Evolutionary conservation across 2,797 vertebrate species (phyloP).

Genomic region (Gymnoscopelus microlampas): DNA sequence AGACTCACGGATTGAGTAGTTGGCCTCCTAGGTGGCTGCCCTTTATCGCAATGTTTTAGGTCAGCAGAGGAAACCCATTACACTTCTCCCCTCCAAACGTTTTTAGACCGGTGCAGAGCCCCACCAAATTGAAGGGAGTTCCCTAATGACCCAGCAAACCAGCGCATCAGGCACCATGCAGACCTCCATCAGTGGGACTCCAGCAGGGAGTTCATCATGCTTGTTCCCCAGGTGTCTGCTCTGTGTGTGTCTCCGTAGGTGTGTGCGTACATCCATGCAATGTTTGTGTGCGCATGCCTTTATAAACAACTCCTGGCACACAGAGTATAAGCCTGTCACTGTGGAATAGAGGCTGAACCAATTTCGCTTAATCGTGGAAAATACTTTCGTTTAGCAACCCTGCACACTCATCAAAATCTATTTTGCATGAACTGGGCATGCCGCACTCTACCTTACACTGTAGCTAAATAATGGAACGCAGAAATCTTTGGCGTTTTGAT

Average conservation of each 20-base stretch:
- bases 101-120: conserved; percentile 25
- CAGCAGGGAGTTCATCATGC: background rate
- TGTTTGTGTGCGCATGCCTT: background rate
- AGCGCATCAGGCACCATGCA: background rate
- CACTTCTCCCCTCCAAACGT: conserved; percentile 21
- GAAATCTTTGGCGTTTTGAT: conserved; percentile 36
- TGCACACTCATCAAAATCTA: conserved; percentile 28
- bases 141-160: conserved; percentile 9
- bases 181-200: too few species aligned
- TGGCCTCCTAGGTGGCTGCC: conserved; percentile 50
- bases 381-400: conserved; percentile 25
- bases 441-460: conserved; percentile 19
- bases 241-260: background rate
- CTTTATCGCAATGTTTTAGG: conserved; percentile 63
- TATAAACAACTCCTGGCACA: conserved; percentile 2
- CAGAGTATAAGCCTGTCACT: background rate
- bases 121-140: conserved; percentile 23
- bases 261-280: background rate
- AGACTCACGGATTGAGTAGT: conserved; percentile 58
- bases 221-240: background rate
- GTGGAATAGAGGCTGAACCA: conserved; percentile 11
- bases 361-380: conserved; percentile 29
- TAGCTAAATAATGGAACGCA: conserved; percentile 38
- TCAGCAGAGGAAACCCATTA: conserved; percentile 58
- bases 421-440: conserved; percentile 50